These are phyloP conservation scores for Hydra vulgaris DNA, from an alignment of 30 jellyfish, hydroid and myxozoan genomes.

Conservation along the genomic window DNA sequence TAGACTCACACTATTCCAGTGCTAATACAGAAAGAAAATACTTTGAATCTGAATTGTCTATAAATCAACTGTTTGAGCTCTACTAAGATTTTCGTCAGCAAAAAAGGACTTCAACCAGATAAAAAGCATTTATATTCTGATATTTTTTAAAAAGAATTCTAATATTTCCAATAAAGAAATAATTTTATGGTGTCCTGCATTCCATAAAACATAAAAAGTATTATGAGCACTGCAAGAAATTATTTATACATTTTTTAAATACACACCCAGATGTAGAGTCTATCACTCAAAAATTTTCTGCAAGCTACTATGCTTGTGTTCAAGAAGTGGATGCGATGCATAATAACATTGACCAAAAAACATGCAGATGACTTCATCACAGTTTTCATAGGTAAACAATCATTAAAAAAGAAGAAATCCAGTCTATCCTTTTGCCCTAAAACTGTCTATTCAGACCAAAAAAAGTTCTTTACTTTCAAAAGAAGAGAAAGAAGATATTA, in stretches of 20 bases:
- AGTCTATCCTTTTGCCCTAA: too few species aligned
- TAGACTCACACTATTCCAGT: background rate
- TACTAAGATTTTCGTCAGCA: background rate
- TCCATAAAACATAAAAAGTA: background rate
- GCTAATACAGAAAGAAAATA: background rate
- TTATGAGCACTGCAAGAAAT: background rate
- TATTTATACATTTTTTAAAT: background rate
- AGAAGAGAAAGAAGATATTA: too few species aligned
- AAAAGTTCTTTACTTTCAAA: too few species aligned
- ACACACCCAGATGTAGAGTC: background rate
- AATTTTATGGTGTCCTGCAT: background rate
- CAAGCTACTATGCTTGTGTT: background rate
- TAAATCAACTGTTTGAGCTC: background rate
- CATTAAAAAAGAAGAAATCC: too few species aligned
- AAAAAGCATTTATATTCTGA: background rate
- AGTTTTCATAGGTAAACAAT: too few species aligned
- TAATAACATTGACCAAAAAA: background rate
- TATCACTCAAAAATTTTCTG: background rate
- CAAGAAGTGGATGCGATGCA: background rate
- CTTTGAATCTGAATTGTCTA: background rate
- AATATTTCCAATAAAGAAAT: background rate
- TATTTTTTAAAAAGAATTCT: background rate
- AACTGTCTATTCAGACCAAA: too few species aligned
- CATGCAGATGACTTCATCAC: too few species aligned
- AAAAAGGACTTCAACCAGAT: background rate